Evolutionary conservation across 2,797 vertebrate genomes (phyloP).

Genomic region (Artibeus jamaicensis): DNA sequence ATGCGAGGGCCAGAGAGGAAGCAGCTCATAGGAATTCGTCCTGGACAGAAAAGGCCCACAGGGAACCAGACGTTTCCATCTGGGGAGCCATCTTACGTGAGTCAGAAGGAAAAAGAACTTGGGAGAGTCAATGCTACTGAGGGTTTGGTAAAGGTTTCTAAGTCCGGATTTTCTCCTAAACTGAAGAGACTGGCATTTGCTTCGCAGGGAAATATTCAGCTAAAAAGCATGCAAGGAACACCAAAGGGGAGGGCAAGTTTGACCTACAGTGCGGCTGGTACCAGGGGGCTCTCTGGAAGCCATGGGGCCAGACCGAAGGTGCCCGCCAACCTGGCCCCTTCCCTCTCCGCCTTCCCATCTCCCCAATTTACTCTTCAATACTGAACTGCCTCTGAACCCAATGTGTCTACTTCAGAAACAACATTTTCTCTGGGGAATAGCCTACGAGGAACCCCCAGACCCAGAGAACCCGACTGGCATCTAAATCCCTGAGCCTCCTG

Average conservation of each 20-base stretch:
- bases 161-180: not conserved
- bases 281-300: not conserved
- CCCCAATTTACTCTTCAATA: not conserved
- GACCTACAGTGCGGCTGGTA: too few species aligned
- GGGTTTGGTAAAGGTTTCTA: not conserved
- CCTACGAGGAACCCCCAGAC: not conserved
- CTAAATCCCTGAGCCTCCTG: too few species aligned
- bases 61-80: accelerated
- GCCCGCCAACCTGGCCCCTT: accelerated
- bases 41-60: not conserved
- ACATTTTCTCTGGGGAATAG: not conserved
- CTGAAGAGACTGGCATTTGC: not conserved
- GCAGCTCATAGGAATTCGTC: not conserved
- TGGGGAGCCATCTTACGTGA: not conserved
- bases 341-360: accelerated
- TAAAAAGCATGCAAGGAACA: not conserved
- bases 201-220: not conserved
- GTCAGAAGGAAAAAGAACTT: not conserved
- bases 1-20: not conserved
- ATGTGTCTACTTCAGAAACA: not conserved
- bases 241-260: not conserved
- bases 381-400: not conserved
- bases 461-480: not conserved
- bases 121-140: not conserved
- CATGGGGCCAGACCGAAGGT: too few species aligned